A percentile compares a stretch with the other conserved stretches of the same genome.
Evolutionary conservation across 92 coral and sea anemone species (phyloP).

Genomic region (Epizoanthus stellaris): DNA sequence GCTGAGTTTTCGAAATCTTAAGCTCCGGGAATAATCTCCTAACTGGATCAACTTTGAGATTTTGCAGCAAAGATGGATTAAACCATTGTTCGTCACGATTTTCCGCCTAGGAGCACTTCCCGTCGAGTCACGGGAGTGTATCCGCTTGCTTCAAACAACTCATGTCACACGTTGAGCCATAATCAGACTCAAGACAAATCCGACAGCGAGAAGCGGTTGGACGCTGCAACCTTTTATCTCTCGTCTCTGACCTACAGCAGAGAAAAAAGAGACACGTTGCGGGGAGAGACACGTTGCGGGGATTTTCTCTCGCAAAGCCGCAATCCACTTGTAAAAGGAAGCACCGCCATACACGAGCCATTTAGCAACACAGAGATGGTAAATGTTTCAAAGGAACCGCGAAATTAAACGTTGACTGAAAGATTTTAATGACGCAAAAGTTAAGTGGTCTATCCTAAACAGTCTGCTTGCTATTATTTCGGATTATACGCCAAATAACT

Average conservation of each 20-base stretch:
- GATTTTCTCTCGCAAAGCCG: not conserved
- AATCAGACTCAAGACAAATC: slow-evolving; percentile 16
- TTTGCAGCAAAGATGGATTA: slow-evolving; percentile 27
- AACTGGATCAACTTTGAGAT: slow-evolving; percentile 7
- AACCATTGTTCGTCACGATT: not conserved
- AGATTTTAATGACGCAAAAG: not conserved
- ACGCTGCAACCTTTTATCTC: not conserved
- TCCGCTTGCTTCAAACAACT: slow-evolving; percentile 17
- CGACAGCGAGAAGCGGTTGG: slow-evolving; percentile 27
- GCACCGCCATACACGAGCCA: not conserved
- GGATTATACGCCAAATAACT: not conserved
- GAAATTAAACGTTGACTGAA: slow-evolving; percentile 25
- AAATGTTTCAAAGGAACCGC: slow-evolving; percentile 20
- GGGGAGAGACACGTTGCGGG: slow-evolving; percentile 16
- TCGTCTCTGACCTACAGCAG: slow-evolving; percentile 30
- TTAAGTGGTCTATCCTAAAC: slow-evolving; percentile 8
- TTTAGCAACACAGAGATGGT: not conserved
- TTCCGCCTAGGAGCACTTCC: slow-evolving; percentile 6
- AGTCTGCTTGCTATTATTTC: not conserved
- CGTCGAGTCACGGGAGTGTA: slow-evolving; percentile 5
- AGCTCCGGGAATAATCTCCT: slow-evolving; percentile 29
- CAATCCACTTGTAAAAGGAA: slow-evolving; percentile 32
- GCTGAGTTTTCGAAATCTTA: slow-evolving; percentile 6
- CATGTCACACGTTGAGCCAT: not conserved
- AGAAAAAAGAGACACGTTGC: not conserved